Percentiles rank a stretch among this genome's conserved stretches.
These are phyloP conservation scores for Odontomyia ornata DNA, from an alignment of 2,888 invertebrate genomes.

Conservation along the genomic window DNA sequence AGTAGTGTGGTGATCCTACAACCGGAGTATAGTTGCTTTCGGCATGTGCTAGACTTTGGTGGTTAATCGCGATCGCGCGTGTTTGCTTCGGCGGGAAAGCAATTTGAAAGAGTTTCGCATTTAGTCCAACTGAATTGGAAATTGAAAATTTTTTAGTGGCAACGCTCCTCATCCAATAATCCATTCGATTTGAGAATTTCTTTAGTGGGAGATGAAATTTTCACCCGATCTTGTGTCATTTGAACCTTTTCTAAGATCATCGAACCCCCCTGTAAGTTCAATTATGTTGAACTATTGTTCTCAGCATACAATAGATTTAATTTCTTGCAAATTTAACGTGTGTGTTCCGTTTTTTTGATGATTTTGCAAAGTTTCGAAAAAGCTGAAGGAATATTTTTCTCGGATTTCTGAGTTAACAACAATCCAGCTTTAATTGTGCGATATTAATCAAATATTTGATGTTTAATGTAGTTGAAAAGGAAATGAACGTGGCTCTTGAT, in stretches of 20 bases:
- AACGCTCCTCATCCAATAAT: too few relatives aligned
- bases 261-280: not conserved
- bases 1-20: not conserved
- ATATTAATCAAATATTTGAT: not conserved
- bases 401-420: not conserved
- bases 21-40: not conserved
- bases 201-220: not conserved
- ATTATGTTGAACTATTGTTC: slow-evolving; percentile 7
- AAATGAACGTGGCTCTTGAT: not conserved
- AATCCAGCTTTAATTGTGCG: not conserved
- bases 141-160: too few relatives aligned
- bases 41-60: slow-evolving; percentile 10
- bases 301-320: slow-evolving; percentile 4
- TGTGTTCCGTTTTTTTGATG: not conserved
- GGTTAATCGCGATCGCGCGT: slow-evolving; percentile 8
- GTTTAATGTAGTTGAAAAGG: not conserved
- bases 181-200: too few relatives aligned
- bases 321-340: not conserved
- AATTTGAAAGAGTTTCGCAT: not conserved
- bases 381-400: not conserved
- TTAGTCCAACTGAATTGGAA: too few relatives aligned
- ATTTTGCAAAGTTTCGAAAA: slow-evolving; percentile 3
- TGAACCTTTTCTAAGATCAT: not conserved
- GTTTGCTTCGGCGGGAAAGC: not conserved
- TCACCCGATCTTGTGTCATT: not conserved